Conservation (phyloP, 2,888 invertebrate genomes). For the Cyrtodaria siliqua region DNA sequence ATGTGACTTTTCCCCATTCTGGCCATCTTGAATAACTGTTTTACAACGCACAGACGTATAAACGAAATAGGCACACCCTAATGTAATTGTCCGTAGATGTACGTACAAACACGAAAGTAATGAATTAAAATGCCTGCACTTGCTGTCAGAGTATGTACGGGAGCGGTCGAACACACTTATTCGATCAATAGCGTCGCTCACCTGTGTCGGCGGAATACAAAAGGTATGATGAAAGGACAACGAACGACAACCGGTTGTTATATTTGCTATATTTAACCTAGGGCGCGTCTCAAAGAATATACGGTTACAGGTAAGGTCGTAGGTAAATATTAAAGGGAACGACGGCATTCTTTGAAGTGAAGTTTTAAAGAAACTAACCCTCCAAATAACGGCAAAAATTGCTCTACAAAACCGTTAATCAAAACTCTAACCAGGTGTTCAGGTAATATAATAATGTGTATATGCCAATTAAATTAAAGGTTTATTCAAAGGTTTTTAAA, state of each 20-base stretch:
- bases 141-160: background rate
- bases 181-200: constrained; percentile 35
- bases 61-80: background rate
- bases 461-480: too few species aligned
- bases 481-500: too few species aligned
- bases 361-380: too few species aligned
- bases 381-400: too few species aligned
- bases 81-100: too few species aligned
- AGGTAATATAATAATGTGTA: too few species aligned
- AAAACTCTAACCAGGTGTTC: too few species aligned
- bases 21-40: constrained; percentile 32
- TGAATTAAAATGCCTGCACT: too few species aligned
- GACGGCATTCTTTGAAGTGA: too few species aligned
- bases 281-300: constrained; percentile 19
- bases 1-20: constrained; percentile 60
- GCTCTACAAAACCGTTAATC: too few species aligned
- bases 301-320: too few species aligned
- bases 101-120: background rate
- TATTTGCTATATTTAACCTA: background rate
- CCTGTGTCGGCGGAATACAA: constrained; percentile 29
- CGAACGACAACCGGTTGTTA: constrained; percentile 35
- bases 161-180: constrained; percentile 24
- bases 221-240: constrained; percentile 29
- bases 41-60: constrained; percentile 2
- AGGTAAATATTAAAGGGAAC: too few species aligned